Conservation (phyloP, 1,140 invertebrate species). For the Pseudomyrmex gracilis region DNA sequence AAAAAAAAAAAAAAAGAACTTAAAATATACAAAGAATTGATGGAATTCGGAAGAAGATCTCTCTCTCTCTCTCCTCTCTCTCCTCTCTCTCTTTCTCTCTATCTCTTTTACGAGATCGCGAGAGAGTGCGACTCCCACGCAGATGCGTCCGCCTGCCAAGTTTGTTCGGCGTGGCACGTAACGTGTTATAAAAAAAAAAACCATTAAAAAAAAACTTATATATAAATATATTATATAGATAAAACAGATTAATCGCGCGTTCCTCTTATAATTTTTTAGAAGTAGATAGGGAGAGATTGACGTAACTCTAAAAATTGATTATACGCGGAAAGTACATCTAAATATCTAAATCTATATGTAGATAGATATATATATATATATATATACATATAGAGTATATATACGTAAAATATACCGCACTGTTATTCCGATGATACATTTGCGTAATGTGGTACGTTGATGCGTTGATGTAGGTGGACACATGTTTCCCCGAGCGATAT, state of each 20-base stretch:
- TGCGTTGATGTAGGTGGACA: constrained; percentile 22
- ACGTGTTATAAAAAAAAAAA: constrained; percentile 68
- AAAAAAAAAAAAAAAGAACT: neutral
- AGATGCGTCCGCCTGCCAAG: constrained; percentile 71
- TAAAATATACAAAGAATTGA: neutral
- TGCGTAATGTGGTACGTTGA: constrained; percentile 53
- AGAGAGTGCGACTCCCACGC: constrained; percentile 76
- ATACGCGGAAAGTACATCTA: constrained; percentile 71
- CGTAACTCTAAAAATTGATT: constrained; percentile 65
- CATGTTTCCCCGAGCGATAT: neutral
- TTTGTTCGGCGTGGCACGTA: constrained; percentile 70
- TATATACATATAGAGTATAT: constrained; percentile 61
- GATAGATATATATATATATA: constrained; percentile 48
- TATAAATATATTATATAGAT: constrained; percentile 26
- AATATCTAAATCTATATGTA: constrained; percentile 55
- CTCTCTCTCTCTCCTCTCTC: too few species aligned
- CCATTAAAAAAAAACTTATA: constrained; percentile 36
- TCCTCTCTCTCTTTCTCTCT: too few species aligned
- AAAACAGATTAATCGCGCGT: constrained; percentile 69
- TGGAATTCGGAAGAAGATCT: neutral
- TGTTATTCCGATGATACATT: constrained; percentile 73
- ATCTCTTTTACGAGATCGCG: constrained; percentile 6
- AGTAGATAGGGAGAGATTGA: constrained; percentile 61
- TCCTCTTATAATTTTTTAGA: constrained; percentile 75
- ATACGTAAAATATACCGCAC: constrained; percentile 64